phyloP scores from a whole-genome alignment of 1,140 invertebrate genomes.

The Ruditapes philippinarum region DNA sequence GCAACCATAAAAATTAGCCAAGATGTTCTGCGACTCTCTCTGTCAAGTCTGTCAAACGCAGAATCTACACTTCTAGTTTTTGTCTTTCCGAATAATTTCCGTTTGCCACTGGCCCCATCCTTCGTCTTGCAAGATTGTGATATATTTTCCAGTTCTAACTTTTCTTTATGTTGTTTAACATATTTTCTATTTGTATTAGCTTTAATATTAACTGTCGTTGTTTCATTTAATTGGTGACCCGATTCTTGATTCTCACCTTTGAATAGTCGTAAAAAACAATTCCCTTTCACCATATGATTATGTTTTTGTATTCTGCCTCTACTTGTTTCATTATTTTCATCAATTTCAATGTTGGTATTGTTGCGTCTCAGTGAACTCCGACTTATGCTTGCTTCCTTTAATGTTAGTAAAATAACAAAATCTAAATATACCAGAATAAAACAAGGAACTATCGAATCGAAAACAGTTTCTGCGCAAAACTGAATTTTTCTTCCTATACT shows the following conservation, averaged over 20 bases:
- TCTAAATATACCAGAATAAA: background rate
- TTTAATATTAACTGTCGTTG: no score
- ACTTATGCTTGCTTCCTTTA: background rate
- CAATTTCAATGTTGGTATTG: no score
- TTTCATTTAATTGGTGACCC: no score
- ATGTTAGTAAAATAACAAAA: constrained; percentile 24
- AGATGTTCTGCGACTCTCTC: constrained; percentile 38
- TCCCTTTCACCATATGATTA: no score
- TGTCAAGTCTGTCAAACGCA: constrained; percentile 38
- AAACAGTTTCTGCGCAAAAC: background rate
- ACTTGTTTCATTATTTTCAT: background rate
- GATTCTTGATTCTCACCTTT: no score
- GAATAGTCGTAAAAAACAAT: no score
- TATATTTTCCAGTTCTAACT: background rate
- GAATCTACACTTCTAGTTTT: background rate
- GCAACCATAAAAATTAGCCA: constrained; percentile 28
- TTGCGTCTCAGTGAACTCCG: background rate
- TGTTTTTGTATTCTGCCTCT: no score
- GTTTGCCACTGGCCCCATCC: background rate
- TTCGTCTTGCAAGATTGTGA: no score
- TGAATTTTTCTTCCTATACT: constrained; percentile 25
- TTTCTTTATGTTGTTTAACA: background rate
- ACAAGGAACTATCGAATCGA: constrained; percentile 33
- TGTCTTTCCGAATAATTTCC: background rate
- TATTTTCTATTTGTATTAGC: background rate